Base-by-base conservation (phyloP, 2,113 vertebrate genomes). In the Pterocles burchelli region DNA sequence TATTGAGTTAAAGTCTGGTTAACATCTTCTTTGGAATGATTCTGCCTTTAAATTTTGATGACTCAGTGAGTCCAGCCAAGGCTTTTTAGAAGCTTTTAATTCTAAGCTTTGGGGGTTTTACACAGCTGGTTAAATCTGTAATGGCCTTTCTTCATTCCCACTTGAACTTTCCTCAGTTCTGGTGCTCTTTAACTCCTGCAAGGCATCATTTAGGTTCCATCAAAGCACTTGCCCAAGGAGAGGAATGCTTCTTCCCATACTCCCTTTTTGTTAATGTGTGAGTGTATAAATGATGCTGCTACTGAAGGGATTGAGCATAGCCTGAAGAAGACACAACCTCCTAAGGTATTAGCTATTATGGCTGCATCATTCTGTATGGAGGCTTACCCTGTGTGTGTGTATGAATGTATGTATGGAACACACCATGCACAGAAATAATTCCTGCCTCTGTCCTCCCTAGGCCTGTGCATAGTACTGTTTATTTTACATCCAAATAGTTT, bases 31-130 rank as follows among this genome's bases (percentile, higher is more conserved):
- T 88, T 81, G 74, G 65, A 95, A 82, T 95, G 91, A 92, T 95
- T 94, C 72, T 92, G 86, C 88, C 68, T 97, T 95, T 94, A 94
- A 97, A 96, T 93, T 97, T 97, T 96, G 96, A 97, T 97, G 93
- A 96, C 74, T 97, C 93, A 59, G 68, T 94, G 80, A 93, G 85
- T 92, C 85, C 63, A 86, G 73, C 78, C 57, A 88, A 91, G 74
- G 80, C 92, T 95, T 92, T 94, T 93, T 46, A 90, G 93, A 96
- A 95, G 81, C 88, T 97, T 97, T 96, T 96, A 93, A 95, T 96
- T 95, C 81, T 92, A 73, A 95, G 81, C 86, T 91, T 90, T 96
- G 78, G 57, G 73, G 61, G 43, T 79, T 96, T 97, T 96, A 93
- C 77, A 89, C 62, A 95, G 94, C n/a, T 25, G 11, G 90, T 95